Evolutionary conservation across 2,888 invertebrate species (phyloP), one percentile per base, ranked within the genome.

Genomic region (Digitonthophagus gazella): DNA sequence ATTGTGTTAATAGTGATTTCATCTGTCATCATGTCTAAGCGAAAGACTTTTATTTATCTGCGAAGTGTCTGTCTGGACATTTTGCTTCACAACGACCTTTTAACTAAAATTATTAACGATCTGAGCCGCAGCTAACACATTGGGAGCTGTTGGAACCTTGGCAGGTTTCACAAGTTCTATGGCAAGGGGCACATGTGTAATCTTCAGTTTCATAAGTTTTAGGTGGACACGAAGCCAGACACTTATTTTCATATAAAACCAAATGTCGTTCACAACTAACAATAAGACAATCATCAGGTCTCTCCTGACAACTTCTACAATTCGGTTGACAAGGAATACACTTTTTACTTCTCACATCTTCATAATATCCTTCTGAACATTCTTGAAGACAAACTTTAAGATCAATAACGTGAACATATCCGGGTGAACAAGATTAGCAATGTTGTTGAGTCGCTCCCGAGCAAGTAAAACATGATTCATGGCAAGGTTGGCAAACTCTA

Each of bases 311-410:
- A 70, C 92, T 92, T 19, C 91, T 92, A 79, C 96, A 95, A 79
- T 95, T 93, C 5, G 93, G 89, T 70, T 93, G 93, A 79, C 96
- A 96, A 0, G 94, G 91, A 3, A 92, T 88, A 80, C 96, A 96
- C 0, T 91, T 91, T 72, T 90, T 89, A 69, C 92, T 82, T 2
- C 73, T 71, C 71, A 78, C 81, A 78, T 82, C 83, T 84, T 93
- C 93, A 84, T 90, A 95, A 80, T 95, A 96, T 64, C 95, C 93
- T 78, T 95, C 94, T 0, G 95, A 95, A 79, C 96, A 96, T 77
- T 92, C 91, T 80, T 94, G 93, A 70, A 95, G 85, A 77, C 96
- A 96, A 15, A 95, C 92, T 57, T 93, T 93, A 71, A 95, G 85
- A 83, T 95, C 95, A 14, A 91, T 90, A 65, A 95, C 92, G 78